phyloP scores from a whole-genome alignment of 2,888 invertebrate genomes.

The Opisthograptis luteolata region DNA sequence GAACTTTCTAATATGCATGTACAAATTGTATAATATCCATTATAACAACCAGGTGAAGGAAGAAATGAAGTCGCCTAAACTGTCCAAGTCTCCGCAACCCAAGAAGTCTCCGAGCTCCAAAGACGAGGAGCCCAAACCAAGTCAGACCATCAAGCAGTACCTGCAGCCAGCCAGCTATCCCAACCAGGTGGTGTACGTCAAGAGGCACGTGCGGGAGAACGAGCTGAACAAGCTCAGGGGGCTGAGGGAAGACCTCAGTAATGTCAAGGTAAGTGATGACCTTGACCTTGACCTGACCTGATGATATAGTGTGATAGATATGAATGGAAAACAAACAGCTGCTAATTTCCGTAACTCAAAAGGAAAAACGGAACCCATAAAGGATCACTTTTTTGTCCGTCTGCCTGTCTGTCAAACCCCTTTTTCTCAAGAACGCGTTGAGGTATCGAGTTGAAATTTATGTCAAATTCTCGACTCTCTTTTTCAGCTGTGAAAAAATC shows the following conservation, averaged over 20 bases:
- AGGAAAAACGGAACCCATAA: too few relatives aligned
- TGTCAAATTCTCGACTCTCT: too few relatives aligned
- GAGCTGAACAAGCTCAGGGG: constrained; percentile 75
- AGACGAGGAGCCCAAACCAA: constrained; percentile 26
- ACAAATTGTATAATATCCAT: neutral
- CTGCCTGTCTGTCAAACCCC: too few relatives aligned
- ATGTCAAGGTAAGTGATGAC: constrained; percentile 58
- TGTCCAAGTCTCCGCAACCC: constrained; percentile 32
- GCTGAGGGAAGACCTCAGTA: constrained; percentile 69
- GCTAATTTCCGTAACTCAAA: too few relatives aligned
- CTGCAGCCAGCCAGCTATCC: constrained; percentile 70
- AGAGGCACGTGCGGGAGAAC: constrained; percentile 69
- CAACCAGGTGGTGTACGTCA: constrained; percentile 72
- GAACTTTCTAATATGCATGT: too few relatives aligned
- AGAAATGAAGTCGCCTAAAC: constrained; percentile 45
- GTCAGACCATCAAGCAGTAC: constrained; percentile 59
- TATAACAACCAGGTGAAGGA: constrained; percentile 28
- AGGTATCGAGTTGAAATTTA: too few relatives aligned
- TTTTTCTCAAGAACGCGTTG: too few relatives aligned
- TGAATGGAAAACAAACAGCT: too few relatives aligned
- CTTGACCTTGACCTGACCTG: neutral
- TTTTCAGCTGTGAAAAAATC: too few relatives aligned
- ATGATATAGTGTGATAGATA: too few relatives aligned
- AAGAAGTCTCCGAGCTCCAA: constrained; percentile 35
- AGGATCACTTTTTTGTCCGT: too few relatives aligned